Percentiles rank a stretch among this genome's conserved stretches.
These are phyloP conservation scores for Cygnus buccinator DNA, from an alignment of 2,113 vertebrate species.

Conservation along the genomic window DNA sequence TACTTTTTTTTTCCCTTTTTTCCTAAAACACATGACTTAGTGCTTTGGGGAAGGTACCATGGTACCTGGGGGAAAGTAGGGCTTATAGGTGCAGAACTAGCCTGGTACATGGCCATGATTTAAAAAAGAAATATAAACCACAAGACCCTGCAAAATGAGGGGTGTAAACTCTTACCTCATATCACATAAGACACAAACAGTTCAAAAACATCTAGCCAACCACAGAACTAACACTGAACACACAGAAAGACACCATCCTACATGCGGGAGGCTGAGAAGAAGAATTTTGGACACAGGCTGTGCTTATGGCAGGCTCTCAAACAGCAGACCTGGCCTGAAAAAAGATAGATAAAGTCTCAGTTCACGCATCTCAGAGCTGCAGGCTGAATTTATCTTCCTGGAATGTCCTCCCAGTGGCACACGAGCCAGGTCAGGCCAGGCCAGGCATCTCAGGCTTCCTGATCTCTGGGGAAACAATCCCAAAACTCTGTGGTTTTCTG, in stretches of 20 bases:
- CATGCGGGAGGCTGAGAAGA: neutral
- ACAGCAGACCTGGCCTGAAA: neutral
- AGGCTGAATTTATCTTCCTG: neutral
- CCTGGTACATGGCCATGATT: neutral
- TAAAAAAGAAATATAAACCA: neutral
- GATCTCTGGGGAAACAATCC: neutral
- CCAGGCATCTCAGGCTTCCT: neutral
- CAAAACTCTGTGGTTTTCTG: neutral
- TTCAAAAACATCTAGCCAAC: neutral
- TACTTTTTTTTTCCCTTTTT: neutral
- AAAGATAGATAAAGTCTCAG: neutral
- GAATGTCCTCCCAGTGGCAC: neutral
- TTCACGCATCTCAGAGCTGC: neutral
- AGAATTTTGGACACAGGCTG: neutral
- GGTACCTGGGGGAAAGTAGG: neutral
- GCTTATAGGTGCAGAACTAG: neutral
- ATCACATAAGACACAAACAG: rapidly evolving
- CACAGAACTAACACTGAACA: neutral
- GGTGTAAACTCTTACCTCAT: neutral
- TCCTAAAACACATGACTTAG: too few species aligned
- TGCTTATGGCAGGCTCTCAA: neutral
- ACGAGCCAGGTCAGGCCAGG: neutral
- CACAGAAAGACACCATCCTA: rapidly evolving
- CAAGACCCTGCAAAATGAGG: neutral
- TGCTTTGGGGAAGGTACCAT: neutral